Conservation (phyloP, 2,113 vertebrate species). For the Thamnophis sirtalis region DNA sequence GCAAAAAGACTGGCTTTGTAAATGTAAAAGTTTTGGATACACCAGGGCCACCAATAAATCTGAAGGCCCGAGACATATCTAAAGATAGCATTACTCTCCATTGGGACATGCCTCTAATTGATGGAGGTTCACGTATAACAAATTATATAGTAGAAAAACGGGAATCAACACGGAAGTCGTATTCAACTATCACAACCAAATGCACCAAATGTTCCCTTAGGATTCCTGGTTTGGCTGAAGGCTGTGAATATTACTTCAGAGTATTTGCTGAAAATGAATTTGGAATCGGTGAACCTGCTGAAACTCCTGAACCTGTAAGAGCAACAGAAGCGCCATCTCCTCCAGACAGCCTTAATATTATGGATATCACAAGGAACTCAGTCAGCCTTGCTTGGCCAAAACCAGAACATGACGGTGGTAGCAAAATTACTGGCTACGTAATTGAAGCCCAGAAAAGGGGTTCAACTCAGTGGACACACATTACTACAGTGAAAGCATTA, state of each 20-base stretch:
- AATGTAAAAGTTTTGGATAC: constrained; percentile 94
- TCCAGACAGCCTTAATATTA: constrained; percentile 88
- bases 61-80: constrained; percentile 87
- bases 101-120: constrained; percentile 95
- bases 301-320: constrained; percentile 88
- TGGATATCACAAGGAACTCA: constrained; percentile 87
- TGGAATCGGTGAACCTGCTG: constrained; percentile 89
- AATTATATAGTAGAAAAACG: constrained; percentile 98
- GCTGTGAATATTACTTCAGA: constrained; percentile 96
- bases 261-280: constrained; percentile 96
- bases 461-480: constrained; percentile 88
- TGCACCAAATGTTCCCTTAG: constrained; percentile 85
- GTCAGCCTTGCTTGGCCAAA: constrained; percentile 93
- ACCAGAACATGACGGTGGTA: constrained; percentile 93
- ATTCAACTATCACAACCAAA: constrained; percentile 85
- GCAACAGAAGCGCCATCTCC: constrained; percentile 90
- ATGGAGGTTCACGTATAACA: constrained; percentile 91
- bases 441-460: constrained; percentile 95
- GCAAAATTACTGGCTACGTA: constrained; percentile 92
- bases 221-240: constrained; percentile 84
- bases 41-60: constrained; percentile 91
- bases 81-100: constrained; percentile 90
- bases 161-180: constrained; percentile 93
- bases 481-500: constrained; percentile 85
- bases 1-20: constrained; percentile 92